A percentile compares a stretch with the other conserved stretches of the same genome.
Conservation (phyloP, 2,888 invertebrate genomes). For the Euzophera pinguis region DNA sequence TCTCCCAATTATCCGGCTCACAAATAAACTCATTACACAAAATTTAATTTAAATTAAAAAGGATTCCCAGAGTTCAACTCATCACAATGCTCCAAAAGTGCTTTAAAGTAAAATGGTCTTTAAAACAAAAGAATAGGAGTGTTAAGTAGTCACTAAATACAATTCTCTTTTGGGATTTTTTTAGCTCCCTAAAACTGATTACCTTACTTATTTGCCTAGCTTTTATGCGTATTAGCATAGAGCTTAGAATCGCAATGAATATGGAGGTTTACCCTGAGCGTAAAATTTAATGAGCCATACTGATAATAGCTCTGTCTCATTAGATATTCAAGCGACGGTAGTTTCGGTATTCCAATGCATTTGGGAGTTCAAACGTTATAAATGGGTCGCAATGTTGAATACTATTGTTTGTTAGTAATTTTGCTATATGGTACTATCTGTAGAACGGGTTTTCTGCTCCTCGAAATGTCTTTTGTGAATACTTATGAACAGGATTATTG, state of each 20-base stretch:
- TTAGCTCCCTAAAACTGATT: constrained; percentile 53
- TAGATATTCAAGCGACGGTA: constrained; percentile 34
- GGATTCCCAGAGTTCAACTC: neutral
- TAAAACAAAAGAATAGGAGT: constrained; percentile 23
- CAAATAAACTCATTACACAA: constrained; percentile 2
- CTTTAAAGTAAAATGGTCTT: neutral
- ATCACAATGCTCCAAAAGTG: neutral
- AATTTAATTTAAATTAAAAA: neutral
- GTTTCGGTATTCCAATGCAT: constrained; percentile 21
- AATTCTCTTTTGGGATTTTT: constrained; percentile 40
- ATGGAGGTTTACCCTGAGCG: constrained; percentile 42
- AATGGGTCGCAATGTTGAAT: constrained; percentile 3
- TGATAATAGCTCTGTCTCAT: constrained; percentile 58
- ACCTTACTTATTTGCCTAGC: constrained; percentile 34
- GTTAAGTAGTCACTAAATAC: constrained; percentile 31
- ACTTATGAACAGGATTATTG: too few species aligned
- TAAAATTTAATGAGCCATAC: constrained; percentile 64
- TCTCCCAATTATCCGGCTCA: constrained; percentile 4
- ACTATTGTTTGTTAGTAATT: neutral
- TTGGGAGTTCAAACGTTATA: constrained; percentile 16
- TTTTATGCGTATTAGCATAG: constrained; percentile 52
- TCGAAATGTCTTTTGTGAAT: too few species aligned
- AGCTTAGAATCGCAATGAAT: constrained; percentile 47
- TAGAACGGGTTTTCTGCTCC: neutral
- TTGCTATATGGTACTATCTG: neutral